Base-by-base conservation (phyloP, 2,797 vertebrate species). In the Chloroceryle inda region DNA sequence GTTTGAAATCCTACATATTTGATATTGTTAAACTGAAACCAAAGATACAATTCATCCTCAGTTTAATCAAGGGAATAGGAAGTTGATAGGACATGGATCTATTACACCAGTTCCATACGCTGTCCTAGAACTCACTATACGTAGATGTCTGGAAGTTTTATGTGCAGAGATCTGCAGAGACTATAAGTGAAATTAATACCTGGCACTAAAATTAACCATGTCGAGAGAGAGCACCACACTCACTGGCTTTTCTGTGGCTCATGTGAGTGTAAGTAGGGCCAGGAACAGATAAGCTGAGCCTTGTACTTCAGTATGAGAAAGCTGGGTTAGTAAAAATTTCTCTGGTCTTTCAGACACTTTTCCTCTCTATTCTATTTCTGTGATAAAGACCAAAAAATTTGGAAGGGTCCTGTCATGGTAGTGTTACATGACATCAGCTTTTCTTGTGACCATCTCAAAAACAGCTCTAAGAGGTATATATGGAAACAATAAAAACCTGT, bases 381-480 rank as follows among this genome's bases (percentile, higher is more conserved):
- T 76, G 52, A 88, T 69, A 94, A 76, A 33, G 74, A 88, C 58
- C 7, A 92, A 94, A 84, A 45, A 0, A 17, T 59, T 84, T 84
- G 37, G 40, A 90, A 90, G 14, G n/a, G 27, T 82, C 56, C 26
- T 10, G 79, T 86, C 40, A n/a, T 0, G 64, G 38, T 53, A 53
- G 17, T 79, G 92, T 88, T 94, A 77, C 11, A 71, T 90, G 91
- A 91, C 83, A 74, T 92, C 85, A 95, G 16, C 52, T 80, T 97
- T 95, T 88, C 74, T 61, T 71, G n/a, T 92, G 52, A 95, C 85
- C 49, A 88, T n/a, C 83, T 87, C 67, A 92, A 88, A 94, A 89
- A 44, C 44, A 75, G 59, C 58, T 72, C 1, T 62, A 89, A 85
- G 75, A 64, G 21, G 47, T 82, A 85, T 88, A 73, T 88, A 85